Conservation (phyloP, 1,140 invertebrate genomes). For the Caenorhabditis remanei region DNA sequence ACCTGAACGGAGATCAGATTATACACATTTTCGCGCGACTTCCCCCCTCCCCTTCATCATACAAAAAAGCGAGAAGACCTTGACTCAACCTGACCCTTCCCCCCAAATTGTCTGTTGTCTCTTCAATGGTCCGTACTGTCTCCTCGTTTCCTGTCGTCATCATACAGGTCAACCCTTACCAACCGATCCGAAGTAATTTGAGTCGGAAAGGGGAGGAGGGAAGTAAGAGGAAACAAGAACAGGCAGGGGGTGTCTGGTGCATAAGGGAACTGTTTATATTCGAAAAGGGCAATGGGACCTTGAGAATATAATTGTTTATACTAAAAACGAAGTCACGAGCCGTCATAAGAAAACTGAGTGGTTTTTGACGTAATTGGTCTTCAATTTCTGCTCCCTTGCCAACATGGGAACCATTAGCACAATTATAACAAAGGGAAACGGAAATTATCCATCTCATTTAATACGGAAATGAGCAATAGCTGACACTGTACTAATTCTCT, state of each 20-base stretch:
- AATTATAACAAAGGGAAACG: not conserved
- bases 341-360: too few relatives aligned
- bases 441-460: not conserved
- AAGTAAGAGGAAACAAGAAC: not conserved
- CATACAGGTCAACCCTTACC: slow-evolving; percentile 41
- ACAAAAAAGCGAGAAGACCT: slow-evolving; percentile 47
- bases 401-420: not conserved
- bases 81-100: slow-evolving; percentile 22
- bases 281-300: slow-evolving; percentile 26
- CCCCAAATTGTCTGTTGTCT: slow-evolving; percentile 13
- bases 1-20: slow-evolving; percentile 1
- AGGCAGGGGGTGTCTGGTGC: not conserved
- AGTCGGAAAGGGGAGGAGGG: slow-evolving; percentile 1
- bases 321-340: slow-evolving; percentile 34
- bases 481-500: not conserved
- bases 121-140: slow-evolving; percentile 10
- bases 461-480: too few relatives aligned
- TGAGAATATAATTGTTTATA: slow-evolving; percentile 54
- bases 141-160: slow-evolving; percentile 22
- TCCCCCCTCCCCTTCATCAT: not conserved
- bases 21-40: not conserved
- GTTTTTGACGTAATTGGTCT: slow-evolving; percentile 42
- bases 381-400: slow-evolving; percentile 19
- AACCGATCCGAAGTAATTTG: slow-evolving; percentile 52
- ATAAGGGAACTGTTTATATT: slow-evolving; percentile 34